Conservation (phyloP, 2,888 invertebrate species). For the Lordiphosa fenestrarum region DNA sequence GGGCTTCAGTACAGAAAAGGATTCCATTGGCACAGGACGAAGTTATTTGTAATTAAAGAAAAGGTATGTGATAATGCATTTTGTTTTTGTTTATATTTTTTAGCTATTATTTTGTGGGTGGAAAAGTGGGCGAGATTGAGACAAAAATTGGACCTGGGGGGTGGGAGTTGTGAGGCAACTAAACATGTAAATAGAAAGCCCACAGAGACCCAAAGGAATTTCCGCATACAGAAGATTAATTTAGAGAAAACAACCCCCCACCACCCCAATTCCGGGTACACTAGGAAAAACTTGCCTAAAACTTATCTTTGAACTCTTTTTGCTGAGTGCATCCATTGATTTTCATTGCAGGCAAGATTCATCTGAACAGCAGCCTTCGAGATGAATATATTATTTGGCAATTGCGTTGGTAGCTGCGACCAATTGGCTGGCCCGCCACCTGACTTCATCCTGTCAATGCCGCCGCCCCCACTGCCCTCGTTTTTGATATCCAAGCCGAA, state of each 20-base stretch:
- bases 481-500: conserved; percentile 82
- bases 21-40: conserved; percentile 53
- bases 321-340: no score
- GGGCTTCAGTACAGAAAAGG: conserved; percentile 47
- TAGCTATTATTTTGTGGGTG: no score
- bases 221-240: no score
- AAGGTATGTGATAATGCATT: conserved; percentile 14
- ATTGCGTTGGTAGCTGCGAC: conserved; percentile 78
- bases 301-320: no score
- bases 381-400: conserved; percentile 68
- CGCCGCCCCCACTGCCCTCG: conserved; percentile 91
- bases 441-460: conserved; percentile 90
- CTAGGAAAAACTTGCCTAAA: no score
- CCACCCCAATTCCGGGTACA: neutral
- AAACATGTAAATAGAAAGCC: no score
- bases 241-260: no score
- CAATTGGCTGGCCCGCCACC: conserved; percentile 83
- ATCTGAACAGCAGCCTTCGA: conserved; percentile 1
- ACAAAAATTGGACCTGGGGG: no score
- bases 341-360: neutral
- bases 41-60: conserved; percentile 34
- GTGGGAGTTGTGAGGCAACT: no score
- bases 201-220: no score
- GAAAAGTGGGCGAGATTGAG: no score
- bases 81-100: neutral